Conservation (phyloP, 2,113 vertebrate species). For the Tenebrosternarchus preto region DNA sequence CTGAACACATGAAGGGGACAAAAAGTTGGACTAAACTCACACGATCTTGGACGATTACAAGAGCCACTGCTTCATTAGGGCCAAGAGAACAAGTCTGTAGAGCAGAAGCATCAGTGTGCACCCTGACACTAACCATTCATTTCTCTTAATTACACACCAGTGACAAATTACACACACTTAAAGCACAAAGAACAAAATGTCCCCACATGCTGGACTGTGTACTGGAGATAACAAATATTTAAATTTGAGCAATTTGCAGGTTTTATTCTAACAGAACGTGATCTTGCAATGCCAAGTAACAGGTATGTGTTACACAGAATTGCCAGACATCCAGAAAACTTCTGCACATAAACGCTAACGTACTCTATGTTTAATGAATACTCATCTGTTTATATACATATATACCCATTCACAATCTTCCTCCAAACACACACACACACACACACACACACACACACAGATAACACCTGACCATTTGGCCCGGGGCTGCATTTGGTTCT, state of each 20-base stretch:
- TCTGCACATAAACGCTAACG: too few relatives aligned
- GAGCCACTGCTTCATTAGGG: constrained; percentile 38
- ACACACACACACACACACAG: constrained; percentile 55
- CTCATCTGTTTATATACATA: too few relatives aligned
- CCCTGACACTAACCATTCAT: constrained; percentile 70
- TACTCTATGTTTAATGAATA: too few relatives aligned
- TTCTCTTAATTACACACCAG: constrained; percentile 66
- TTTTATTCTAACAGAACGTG: constrained; percentile 69
- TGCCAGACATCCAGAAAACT: neutral
- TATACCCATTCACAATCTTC: constrained; percentile 15
- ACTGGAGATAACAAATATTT: constrained; percentile 71
- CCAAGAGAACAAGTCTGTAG: constrained; percentile 61
- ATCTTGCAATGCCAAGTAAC: constrained; percentile 67
- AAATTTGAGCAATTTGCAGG: constrained; percentile 69
- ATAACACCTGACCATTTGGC: constrained; percentile 69
- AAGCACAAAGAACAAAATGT: constrained; percentile 60
- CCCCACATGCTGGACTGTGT: constrained; percentile 67
- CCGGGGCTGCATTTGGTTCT: constrained; percentile 63
- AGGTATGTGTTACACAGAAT: constrained; percentile 16
- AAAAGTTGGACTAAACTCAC: constrained; percentile 47
- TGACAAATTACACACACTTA: constrained; percentile 70
- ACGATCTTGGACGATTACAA: constrained; percentile 52
- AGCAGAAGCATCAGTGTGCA: constrained; percentile 41
- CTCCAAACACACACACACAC: constrained; percentile 18
- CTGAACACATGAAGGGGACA: neutral